These are phyloP conservation scores for Bombus haemorrhoidalis DNA, from an alignment of 1,140 invertebrate species.

Conservation along the genomic window DNA sequence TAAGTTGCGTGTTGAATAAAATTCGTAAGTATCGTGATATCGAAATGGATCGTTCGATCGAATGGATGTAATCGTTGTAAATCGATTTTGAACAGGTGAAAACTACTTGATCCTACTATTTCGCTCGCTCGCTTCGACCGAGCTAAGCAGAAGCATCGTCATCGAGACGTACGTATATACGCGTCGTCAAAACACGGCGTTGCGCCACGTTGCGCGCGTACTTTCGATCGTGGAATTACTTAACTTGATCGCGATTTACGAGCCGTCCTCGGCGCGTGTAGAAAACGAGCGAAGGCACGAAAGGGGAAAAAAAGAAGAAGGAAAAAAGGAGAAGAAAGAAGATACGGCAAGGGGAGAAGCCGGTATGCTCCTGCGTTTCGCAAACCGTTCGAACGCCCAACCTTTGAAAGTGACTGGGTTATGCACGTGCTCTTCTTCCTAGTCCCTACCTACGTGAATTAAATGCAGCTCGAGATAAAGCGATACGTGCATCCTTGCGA, in stretches of 20 bases:
- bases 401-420: constrained; percentile 70
- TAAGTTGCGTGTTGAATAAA: too few relatives aligned
- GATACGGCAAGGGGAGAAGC: constrained; percentile 19
- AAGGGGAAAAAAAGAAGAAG: not conserved
- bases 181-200: constrained; percentile 48
- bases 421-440: constrained; percentile 70
- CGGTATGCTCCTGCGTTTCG: constrained; percentile 67
- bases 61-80: too few relatives aligned
- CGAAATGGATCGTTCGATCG: too few relatives aligned
- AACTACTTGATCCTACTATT: too few relatives aligned
- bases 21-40: too few relatives aligned
- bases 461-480: constrained; percentile 68
- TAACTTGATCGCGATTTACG: constrained; percentile 61
- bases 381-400: constrained; percentile 69
- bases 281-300: not conserved
- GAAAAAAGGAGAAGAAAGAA: not conserved
- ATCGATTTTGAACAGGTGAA: too few relatives aligned
- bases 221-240: constrained; percentile 61
- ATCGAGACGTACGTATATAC: not conserved
- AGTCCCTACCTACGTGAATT: constrained; percentile 70
- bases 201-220: constrained; percentile 39
- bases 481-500: constrained; percentile 69
- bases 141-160: not conserved
- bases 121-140: not conserved
- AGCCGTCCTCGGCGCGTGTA: constrained; percentile 51